Base-by-base conservation (phyloP, 1,140 invertebrate species). In the Pseudobourletiella spinata region DNA sequence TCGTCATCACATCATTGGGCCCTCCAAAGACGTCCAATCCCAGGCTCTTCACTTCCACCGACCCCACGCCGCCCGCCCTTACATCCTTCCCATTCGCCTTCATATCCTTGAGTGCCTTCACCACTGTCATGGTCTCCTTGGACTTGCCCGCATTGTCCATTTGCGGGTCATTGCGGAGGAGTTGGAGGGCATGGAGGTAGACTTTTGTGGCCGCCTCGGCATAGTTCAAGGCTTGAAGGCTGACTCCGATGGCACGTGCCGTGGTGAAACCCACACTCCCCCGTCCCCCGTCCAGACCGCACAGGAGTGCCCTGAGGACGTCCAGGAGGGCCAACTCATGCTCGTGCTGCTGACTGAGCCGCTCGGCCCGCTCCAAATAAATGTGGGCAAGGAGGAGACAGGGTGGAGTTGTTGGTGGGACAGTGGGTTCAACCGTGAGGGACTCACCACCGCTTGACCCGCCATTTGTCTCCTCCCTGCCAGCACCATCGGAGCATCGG, bases 61-160 rank as follows among this genome's bases (percentile, higher is more conserved):
- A n/a, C 3, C 2, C n/a, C 20, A 24, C 44, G n/a, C 14, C 25
- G n/a, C 25, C 24, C 26, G 3, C 26, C 16, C 15, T 58, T 44
- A 24, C 28, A 2, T 43, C 35, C 32, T 25, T 24, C 14, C 18
- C 11, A 11, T 43, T 16, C 2, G 42, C 15, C 39, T 67, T 54
- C 32, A 67, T 62, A 3, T 57, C 59, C 39, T 67, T 67, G 15
- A 67, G 39, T n/a, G 35, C 25, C 18, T 56, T 46, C 2, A 67
- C 62, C 20, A 64, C 29, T 14, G 42, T 46, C 3, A 67, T 44
- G 3, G 66, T 67, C 28, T 61, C 54, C n/a, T n/a, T 25, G 11
- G 62, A 64, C 28, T 67, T 67, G 8, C 4, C 16, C 0, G 32
- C 25, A 26, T 67, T 64, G 15, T 60, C 30, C 24, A 55, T 22